Evolutionary conservation across 1,140 invertebrate species (phyloP).

Genomic region (Pteromalus puparum): DNA sequence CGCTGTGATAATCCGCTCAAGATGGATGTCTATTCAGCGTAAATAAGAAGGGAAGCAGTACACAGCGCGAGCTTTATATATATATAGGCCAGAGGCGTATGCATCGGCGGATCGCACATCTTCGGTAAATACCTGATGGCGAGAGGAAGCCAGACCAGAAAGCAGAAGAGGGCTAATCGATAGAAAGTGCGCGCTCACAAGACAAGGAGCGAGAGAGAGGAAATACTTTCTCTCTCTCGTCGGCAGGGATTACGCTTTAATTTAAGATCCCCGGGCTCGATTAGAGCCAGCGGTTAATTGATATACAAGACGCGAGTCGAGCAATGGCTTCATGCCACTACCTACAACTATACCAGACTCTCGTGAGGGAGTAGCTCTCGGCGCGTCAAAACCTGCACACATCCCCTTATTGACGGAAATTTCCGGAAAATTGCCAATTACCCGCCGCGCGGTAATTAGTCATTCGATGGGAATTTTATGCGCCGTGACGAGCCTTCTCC

Average conservation of each 20-base stretch:
- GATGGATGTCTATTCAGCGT: background rate
- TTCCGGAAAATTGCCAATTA: slow-evolving; percentile 49
- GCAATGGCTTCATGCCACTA: background rate
- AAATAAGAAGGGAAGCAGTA: background rate
- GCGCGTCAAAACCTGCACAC: slow-evolving; percentile 12
- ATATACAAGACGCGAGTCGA: slow-evolving; percentile 39
- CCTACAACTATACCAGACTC: background rate
- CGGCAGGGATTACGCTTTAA: slow-evolving; percentile 26
- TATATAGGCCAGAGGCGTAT: slow-evolving; percentile 13
- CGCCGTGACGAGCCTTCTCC: background rate
- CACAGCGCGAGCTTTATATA: background rate
- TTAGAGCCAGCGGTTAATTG: slow-evolving; percentile 44
- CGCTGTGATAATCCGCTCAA: background rate
- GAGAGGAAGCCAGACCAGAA: background rate
- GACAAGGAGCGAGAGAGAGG: background rate
- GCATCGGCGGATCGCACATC: slow-evolving; percentile 51
- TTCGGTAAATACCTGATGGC: slow-evolving; percentile 54
- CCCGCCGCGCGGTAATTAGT: slow-evolving; percentile 1
- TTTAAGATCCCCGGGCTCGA: slow-evolving; percentile 34
- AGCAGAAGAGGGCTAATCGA: background rate
- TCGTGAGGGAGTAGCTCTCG: background rate
- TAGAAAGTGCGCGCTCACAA: background rate
- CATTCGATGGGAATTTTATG: slow-evolving; percentile 19
- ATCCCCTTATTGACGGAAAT: slow-evolving; percentile 39
- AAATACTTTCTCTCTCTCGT: background rate